phyloP scores from a whole-genome alignment of 2,888 invertebrate genomes.

The Pedicia rivosa region DNA sequence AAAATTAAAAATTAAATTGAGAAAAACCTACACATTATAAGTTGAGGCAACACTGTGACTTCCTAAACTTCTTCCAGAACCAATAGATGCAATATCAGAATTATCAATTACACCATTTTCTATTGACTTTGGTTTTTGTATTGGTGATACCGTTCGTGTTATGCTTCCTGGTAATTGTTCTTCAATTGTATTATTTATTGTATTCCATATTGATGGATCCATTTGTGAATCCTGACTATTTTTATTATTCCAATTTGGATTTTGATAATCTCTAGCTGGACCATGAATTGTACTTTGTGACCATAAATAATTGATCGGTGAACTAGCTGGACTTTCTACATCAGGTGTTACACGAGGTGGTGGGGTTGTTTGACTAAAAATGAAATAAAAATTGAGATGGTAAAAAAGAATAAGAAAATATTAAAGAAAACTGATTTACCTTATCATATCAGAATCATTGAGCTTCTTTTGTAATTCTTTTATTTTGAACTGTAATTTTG shows the following conservation, averaged over 20 bases:
- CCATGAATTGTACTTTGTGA: conserved; percentile 32
- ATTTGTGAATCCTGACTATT: neutral
- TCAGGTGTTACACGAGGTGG: conserved; percentile 10
- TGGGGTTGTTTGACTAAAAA: conserved; percentile 4
- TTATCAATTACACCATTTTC: conserved; percentile 12
- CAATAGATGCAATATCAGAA: conserved; percentile 24
- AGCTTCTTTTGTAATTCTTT: conserved; percentile 24
- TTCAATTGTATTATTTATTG: neutral
- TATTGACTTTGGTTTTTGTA: conserved; percentile 19
- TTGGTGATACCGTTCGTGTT: conserved; percentile 14
- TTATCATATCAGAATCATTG: neutral
- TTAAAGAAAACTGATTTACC: neutral
- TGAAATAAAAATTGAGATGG: neutral
- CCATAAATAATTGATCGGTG: conserved; percentile 33
- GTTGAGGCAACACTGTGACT: conserved; percentile 26
- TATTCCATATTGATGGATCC: neutral
- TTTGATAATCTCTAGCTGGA: conserved; percentile 24
- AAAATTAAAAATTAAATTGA: neutral
- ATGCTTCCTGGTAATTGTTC: conserved; percentile 5
- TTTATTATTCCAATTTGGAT: conserved; percentile 17
- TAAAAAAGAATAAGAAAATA: neutral
- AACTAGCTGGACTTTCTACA: conserved; percentile 26
- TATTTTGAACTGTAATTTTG: conserved; percentile 33
- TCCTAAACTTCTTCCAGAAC: conserved; percentile 28
- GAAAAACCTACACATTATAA: conserved; percentile 15